Percentiles rank a stretch among this genome's conserved stretches.
These are phyloP conservation scores for Brachymystax lenok DNA, from an alignment of 2,797 vertebrate species.

Conservation along the genomic window DNA sequence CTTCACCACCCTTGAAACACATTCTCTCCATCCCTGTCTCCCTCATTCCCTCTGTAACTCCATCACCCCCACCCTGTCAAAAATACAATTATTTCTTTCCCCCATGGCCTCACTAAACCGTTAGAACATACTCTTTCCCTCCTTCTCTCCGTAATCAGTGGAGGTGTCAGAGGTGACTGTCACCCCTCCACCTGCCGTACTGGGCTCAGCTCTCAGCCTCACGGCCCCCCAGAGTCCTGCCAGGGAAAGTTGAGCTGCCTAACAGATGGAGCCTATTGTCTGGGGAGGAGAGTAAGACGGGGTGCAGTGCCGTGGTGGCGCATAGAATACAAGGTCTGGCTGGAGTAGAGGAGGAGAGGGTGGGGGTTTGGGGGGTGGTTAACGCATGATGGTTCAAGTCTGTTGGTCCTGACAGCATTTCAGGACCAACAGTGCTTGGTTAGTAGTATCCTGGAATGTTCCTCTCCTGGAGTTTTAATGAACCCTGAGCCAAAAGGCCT, in stretches of 20 bases:
- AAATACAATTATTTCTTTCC: not conserved
- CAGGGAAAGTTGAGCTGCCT: constrained; percentile 67
- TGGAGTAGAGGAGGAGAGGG: not conserved
- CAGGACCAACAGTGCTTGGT: constrained; percentile 58
- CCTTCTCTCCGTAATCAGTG: too few species aligned
- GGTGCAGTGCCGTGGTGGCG: constrained; percentile 18
- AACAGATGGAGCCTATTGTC: constrained; percentile 58
- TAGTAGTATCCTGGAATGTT: constrained; percentile 78
- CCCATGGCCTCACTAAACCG: not conserved
- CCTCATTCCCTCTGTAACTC: constrained; percentile 41
- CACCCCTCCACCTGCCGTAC: constrained; percentile 56
- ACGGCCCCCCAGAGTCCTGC: constrained; percentile 48
- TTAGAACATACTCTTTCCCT: not conserved
- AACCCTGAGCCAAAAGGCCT: constrained; percentile 75
- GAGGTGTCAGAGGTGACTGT: constrained; percentile 56
- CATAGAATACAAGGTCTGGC: constrained; percentile 2
- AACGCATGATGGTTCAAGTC: constrained; percentile 72
- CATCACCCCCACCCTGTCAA: constrained; percentile 10
- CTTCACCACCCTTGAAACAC: constrained; percentile 16
- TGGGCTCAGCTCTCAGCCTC: not conserved
- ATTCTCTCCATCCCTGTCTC: constrained; percentile 17
- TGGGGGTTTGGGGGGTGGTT: constrained; percentile 39
- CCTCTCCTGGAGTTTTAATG: constrained; percentile 79
- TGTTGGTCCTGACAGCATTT: constrained; percentile 62
- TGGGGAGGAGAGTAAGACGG: constrained; percentile 18